Evolutionary conservation across 2,888 invertebrate genomes (phyloP), one percentile per base, ranked within the genome.

Genomic region (Scelioninae gen. 1): DNA sequence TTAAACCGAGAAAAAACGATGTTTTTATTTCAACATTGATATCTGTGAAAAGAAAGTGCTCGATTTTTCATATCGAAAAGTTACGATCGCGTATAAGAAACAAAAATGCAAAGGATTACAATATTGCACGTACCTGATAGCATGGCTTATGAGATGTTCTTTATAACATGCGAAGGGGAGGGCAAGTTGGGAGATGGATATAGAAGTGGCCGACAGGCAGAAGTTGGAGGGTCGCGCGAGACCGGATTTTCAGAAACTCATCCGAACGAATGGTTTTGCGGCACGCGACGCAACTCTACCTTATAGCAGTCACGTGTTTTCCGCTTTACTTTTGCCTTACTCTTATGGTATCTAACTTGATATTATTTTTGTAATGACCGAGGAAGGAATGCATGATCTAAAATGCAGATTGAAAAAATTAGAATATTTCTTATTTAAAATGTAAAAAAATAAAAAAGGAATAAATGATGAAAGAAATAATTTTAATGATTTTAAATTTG

Each of bases 241-340:
- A 68, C 55, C 60, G 63, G 51, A 82, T 87, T 88, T 88, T 85
- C 80, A 84, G 87, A 88, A 88, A 86, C 86, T 88, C 87, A 87
- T 87, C 83, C 86, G 82, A 68, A 74, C 80, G 82, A 90, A 89
- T 86, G 87, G 86, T 83, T 69, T 65, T 62, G 75, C 34, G 85
- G 84, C 90, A 90, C 89, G 90, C 89, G 87, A 90, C 86, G 85
- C 85, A 75, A 72, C 76, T 79, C 78, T 76, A 84, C 80, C 82
- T 82, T 84, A 85, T 84, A 85, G 71, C 75, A 69, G 75, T 79
- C 79, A 58, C 60, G n/a, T n/a, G 49, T 55, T 65, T 69, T 71
- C 47, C 75, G 74, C 76, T 79, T 85, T 78, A 84, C 82, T 78
- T 69, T 72, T 79, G 85, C 82, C 83, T 68, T 71, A 74, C 74